Conservation (phyloP, 1,140 invertebrate species). For the Trigoniulus corallinus region DNA sequence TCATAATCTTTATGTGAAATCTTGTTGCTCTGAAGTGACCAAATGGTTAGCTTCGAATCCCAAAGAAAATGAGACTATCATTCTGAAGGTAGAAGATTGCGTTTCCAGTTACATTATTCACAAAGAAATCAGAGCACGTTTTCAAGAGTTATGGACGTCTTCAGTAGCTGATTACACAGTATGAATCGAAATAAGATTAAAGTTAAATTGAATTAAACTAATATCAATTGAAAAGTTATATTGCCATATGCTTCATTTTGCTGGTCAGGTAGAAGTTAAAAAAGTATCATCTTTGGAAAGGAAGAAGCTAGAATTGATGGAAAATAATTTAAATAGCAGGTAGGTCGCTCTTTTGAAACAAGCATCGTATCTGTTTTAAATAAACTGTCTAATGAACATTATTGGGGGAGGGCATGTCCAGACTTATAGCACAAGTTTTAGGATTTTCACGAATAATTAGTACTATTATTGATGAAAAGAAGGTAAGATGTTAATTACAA, state of each 20-base stretch:
- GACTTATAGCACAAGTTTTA: too few relatives aligned
- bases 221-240: not conserved
- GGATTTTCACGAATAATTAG: slow-evolving; percentile 52
- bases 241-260: not conserved
- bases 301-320: not conserved
- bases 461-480: slow-evolving; percentile 35
- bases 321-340: not conserved
- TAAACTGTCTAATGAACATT: not conserved
- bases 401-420: slow-evolving; percentile 10
- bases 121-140: slow-evolving; percentile 33
- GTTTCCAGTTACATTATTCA: slow-evolving; percentile 28
- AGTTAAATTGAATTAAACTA: not conserved
- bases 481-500: slow-evolving; percentile 19
- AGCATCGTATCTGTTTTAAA: not conserved
- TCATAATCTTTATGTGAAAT: slow-evolving; percentile 4
- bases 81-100: slow-evolving; percentile 11
- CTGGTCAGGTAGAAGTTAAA: not conserved
- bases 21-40: slow-evolving; percentile 18
- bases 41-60: slow-evolving; percentile 26
- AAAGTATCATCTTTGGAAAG: not conserved
- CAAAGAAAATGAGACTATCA: slow-evolving; percentile 13
- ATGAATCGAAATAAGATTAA: not conserved
- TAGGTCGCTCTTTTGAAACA: not conserved
- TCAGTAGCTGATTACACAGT: not conserved
- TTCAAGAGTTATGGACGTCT: slow-evolving; percentile 30